Evolutionary conservation across 2,888 invertebrate species (phyloP).

Genomic region (Pterostichus madidus): DNA sequence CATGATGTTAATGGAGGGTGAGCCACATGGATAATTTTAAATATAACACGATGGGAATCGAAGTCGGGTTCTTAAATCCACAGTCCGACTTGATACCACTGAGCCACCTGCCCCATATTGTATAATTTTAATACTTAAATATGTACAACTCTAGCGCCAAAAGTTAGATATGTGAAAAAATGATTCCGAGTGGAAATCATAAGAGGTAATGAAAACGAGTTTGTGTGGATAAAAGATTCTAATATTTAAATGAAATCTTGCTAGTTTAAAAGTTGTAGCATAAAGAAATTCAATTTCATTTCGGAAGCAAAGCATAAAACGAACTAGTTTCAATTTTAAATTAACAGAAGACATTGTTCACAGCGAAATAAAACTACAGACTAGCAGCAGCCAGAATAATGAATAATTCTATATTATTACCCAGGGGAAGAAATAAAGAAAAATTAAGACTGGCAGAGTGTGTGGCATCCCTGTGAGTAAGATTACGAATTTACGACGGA

Average conservation of each 20-base stretch:
- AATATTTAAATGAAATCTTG: background rate
- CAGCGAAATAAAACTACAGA: conserved; percentile 52
- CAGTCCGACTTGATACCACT: too few relatives aligned
- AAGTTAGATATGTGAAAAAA: too few relatives aligned
- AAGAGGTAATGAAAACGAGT: background rate
- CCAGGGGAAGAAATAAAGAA: conserved; percentile 58
- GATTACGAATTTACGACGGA: conserved; percentile 57
- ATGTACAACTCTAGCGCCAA: too few relatives aligned
- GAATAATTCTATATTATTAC: conserved; percentile 61
- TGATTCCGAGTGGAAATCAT: too few relatives aligned
- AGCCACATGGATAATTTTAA: too few relatives aligned
- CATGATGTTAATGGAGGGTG: too few relatives aligned
- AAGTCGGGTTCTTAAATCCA: too few relatives aligned
- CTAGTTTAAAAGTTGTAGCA: conserved; percentile 25
- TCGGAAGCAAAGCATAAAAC: conserved; percentile 50
- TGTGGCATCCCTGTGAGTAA: conserved; percentile 14
- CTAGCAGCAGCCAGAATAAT: conserved; percentile 52
- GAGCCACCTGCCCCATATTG: too few relatives aligned
- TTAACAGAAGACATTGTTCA: conserved; percentile 52
- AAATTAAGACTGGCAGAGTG: conserved; percentile 47
- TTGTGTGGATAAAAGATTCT: conserved; percentile 3
- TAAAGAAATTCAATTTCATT: conserved; percentile 49
- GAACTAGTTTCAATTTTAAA: conserved; percentile 59
- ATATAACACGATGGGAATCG: too few relatives aligned
- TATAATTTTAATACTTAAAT: too few relatives aligned